Evolutionary conservation across 2,113 vertebrate genomes (phyloP).

Genomic region (Phalacrocorax carbo): DNA sequence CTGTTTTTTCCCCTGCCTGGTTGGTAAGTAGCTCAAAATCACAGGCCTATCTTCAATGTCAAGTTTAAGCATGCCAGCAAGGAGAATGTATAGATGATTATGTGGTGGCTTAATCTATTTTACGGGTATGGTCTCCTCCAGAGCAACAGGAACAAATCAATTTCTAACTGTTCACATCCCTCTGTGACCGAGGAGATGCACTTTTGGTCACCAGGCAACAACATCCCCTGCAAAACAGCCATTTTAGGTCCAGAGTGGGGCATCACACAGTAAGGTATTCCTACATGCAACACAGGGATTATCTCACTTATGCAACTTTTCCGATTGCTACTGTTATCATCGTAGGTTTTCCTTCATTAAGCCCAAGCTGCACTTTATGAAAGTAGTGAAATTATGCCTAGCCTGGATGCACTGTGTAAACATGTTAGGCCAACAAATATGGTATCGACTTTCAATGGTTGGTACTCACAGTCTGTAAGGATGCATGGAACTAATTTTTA

Average conservation of each 20-base stretch:
- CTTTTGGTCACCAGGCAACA: conserved; percentile 79
- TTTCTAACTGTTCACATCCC: conserved; percentile 64
- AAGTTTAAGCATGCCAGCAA: conserved; percentile 42
- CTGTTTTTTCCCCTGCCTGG: not conserved
- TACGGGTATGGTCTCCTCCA: conserved; percentile 28
- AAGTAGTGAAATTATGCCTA: not conserved
- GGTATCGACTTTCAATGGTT: not conserved
- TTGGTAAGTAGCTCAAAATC: conserved; percentile 34
- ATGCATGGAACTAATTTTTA: not conserved
- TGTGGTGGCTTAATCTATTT: conserved; percentile 40
- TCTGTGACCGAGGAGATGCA: conserved; percentile 68
- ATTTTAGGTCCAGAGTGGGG: conserved; percentile 69
- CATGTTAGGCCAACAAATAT: not conserved
- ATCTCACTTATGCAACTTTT: conserved; percentile 8
- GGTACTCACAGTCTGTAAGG: not conserved
- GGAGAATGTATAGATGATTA: conserved; percentile 1
- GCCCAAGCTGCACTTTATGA: not conserved
- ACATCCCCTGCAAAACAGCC: conserved; percentile 69
- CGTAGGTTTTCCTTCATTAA: not conserved
- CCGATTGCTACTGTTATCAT: not conserved
- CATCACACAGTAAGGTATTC: not conserved
- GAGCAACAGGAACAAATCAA: conserved; percentile 58
- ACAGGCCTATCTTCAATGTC: not conserved
- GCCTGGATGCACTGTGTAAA: not conserved
- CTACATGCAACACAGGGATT: not conserved